These are phyloP conservation scores for Cassiopea xamachana DNA, from an alignment of 30 jellyfish, hydroid and myxozoan genomes.

Conservation along the genomic window DNA sequence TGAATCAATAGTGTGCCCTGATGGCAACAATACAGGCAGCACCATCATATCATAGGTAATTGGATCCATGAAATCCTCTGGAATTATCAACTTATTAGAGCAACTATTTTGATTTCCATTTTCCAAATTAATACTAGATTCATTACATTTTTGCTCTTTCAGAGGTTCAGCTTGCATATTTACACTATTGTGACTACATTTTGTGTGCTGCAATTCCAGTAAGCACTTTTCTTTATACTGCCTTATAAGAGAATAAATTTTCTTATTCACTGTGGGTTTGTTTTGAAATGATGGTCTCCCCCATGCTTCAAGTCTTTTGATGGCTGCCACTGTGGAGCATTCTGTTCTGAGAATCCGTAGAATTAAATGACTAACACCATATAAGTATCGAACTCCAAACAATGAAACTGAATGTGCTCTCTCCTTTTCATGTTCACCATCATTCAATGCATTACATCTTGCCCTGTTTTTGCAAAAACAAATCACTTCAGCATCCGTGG, in stretches of 20 bases:
- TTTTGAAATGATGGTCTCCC: conserved; percentile 69
- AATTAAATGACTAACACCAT: conserved; percentile 44
- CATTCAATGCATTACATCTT: not conserved
- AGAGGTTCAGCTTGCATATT: not conserved
- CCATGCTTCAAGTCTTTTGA: conserved; percentile 81
- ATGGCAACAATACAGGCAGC: conserved; percentile 88
- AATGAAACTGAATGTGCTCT: conserved; percentile 12
- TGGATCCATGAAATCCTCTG: conserved; percentile 92
- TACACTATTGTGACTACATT: not conserved
- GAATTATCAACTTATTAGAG: not conserved
- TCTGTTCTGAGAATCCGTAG: conserved; percentile 55
- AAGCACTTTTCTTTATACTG: not conserved
- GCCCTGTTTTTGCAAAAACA: conserved; percentile 27
- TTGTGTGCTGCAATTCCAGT: not conserved
- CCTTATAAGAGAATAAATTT: not conserved
- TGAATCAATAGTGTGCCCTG: conserved; percentile 89
- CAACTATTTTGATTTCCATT: not conserved
- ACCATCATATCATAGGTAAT: conserved; percentile 84
- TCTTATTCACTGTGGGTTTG: not conserved
- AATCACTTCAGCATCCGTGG: not conserved
- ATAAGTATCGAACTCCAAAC: conserved; percentile 23
- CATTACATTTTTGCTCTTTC: not conserved
- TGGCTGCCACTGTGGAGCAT: conserved; percentile 64
- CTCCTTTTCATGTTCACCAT: not conserved
- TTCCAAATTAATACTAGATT: not conserved